phyloP scores from a whole-genome alignment of 2,113 vertebrate genomes.

The Spea bombifrons region DNA sequence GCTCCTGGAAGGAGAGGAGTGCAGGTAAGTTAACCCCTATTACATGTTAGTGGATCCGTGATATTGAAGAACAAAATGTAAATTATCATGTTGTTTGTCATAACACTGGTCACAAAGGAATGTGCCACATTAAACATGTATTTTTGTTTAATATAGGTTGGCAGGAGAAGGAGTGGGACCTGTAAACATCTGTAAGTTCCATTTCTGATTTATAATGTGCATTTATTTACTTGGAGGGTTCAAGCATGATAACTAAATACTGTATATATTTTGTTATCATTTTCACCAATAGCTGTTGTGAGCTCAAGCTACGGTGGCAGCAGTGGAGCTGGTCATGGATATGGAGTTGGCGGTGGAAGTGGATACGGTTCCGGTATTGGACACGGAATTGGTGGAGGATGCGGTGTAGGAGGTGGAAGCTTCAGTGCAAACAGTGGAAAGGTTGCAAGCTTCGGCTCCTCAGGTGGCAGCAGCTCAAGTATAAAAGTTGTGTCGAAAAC shows the following conservation, averaged over 20 bases:
- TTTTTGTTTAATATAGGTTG: slow-evolving; percentile 45
- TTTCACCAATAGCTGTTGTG: slow-evolving; percentile 58
- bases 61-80: not conserved
- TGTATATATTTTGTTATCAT: not conserved
- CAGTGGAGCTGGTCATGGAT: slow-evolving; percentile 33
- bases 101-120: not conserved
- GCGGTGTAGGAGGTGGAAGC: slow-evolving; percentile 13
- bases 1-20: slow-evolving; percentile 70
- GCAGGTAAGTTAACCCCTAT: slow-evolving; percentile 43
- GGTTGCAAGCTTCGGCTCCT: not conserved
- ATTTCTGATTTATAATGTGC: not conserved
- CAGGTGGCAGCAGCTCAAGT: slow-evolving; percentile 8
- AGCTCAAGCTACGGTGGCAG: slow-evolving; percentile 51
- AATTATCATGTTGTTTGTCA: not conserved
- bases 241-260: not conserved
- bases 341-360: slow-evolving; percentile 17
- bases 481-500: slow-evolving; percentile 17
- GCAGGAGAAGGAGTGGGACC: slow-evolving; percentile 47
- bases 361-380: slow-evolving; percentile 36
- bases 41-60: not conserved
- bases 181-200: not conserved
- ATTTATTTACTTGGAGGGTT: not conserved
- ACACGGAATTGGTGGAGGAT: slow-evolving; percentile 26
- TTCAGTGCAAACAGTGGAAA: not conserved
- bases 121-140: not conserved